Evolutionary conservation across 2,113 vertebrate species (phyloP).

Genomic region (Grammomys dolichurus): DNA sequence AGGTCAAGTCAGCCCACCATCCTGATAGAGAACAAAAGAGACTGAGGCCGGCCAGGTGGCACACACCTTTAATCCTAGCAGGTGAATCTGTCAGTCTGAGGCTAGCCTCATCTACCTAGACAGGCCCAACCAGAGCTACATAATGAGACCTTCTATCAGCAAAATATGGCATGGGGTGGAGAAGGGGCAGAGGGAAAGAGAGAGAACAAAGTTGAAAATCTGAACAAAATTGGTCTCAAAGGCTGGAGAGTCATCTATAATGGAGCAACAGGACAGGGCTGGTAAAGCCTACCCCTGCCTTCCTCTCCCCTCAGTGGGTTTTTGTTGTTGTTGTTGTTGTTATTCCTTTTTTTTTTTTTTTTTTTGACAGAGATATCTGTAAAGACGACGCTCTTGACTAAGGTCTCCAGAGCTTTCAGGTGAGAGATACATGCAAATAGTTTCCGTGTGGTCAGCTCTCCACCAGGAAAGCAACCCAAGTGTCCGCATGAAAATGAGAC

Average conservation of each 20-base stretch:
- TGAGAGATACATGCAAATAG: constrained; percentile 22
- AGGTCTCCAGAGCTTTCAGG: neutral
- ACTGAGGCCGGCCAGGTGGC: neutral
- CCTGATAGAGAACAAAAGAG: neutral
- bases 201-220: neutral
- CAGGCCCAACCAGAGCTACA: neutral
- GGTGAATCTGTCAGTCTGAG: neutral
- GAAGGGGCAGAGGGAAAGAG: neutral
- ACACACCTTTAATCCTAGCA: neutral
- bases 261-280: neutral
- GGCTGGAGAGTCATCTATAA: neutral
- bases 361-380: neutral
- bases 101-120: neutral
- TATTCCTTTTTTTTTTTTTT: too few species aligned
- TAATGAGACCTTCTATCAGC: neutral
- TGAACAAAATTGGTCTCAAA: neutral
- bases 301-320: neutral
- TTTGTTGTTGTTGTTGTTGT: too few species aligned
- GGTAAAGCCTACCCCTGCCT: neutral
- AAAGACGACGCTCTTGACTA: neutral
- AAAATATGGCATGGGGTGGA: neutral
- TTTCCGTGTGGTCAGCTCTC: constrained; percentile 24
- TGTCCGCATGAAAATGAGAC: constrained; percentile 82
- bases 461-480: constrained; percentile 83
- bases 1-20: neutral